phyloP scores from a whole-genome alignment of 1,140 invertebrate genomes.

The Plodia interpunctella region DNA sequence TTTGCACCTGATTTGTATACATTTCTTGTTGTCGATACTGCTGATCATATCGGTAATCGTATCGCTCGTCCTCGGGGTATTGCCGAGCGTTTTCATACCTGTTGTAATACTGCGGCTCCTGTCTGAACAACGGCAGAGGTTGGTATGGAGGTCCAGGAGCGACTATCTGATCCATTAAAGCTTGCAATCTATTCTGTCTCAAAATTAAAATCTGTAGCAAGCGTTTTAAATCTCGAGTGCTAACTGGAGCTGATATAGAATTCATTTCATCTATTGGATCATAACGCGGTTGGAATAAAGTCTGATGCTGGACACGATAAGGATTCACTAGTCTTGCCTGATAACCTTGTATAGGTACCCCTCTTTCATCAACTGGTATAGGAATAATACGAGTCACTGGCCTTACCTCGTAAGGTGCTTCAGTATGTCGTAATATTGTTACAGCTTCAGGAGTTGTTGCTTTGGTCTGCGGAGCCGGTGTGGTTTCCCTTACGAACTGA shows the following conservation, averaged over 20 bases:
- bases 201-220: constrained; percentile 77
- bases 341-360: constrained; percentile 60
- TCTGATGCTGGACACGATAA: constrained; percentile 38
- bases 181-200: constrained; percentile 76
- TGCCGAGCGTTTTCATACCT: constrained; percentile 41
- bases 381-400: constrained; percentile 56
- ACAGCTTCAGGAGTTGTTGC: constrained; percentile 31
- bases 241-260: constrained; percentile 74
- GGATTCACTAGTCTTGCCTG: constrained; percentile 56
- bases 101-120: constrained; percentile 37
- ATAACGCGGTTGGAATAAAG: constrained; percentile 51
- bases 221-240: constrained; percentile 78
- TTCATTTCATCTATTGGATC: constrained; percentile 55
- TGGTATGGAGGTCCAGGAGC: constrained; percentile 52
- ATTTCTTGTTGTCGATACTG: constrained; percentile 58
- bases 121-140: constrained; percentile 41
- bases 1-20: constrained; percentile 54
- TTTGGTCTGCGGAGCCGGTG: constrained; percentile 36
- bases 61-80: constrained; percentile 57
- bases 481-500: constrained; percentile 59
- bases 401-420: constrained; percentile 42
- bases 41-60: constrained; percentile 59
- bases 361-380: constrained; percentile 60
- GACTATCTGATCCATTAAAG: constrained; percentile 71
- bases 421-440: constrained; percentile 16